Evolutionary conservation across 2,888 invertebrate species (phyloP).

Genomic region (Lobophora halterata): DNA sequence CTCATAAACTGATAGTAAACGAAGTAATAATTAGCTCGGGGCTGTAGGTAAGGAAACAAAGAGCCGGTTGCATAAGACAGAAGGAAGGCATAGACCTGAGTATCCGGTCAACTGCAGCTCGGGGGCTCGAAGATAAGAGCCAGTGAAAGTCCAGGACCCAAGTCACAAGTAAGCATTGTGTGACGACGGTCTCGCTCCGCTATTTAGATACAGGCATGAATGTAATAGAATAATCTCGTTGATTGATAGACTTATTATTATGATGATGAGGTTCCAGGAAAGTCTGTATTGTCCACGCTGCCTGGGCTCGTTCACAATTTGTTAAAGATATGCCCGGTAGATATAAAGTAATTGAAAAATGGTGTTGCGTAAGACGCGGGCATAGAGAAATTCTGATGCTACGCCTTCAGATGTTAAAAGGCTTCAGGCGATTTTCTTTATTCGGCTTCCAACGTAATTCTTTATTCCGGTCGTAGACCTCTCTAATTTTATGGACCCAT

Average conservation of each 20-base stretch:
- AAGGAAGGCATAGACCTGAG: conserved; percentile 33
- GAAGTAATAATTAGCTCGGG: conserved; percentile 28
- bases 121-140: conserved; percentile 45
- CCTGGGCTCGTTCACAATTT: conserved; percentile 52
- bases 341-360: conserved; percentile 62
- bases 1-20: conserved; percentile 8
- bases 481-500: conserved; percentile 66
- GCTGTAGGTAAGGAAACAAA: conserved; percentile 37
- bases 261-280: conserved; percentile 66
- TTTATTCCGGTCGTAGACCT: conserved; percentile 59
- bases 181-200: conserved; percentile 61
- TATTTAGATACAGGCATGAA: conserved; percentile 62
- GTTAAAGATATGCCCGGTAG: conserved; percentile 57
- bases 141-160: conserved; percentile 55
- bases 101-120: conserved; percentile 37
- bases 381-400: conserved; percentile 65
- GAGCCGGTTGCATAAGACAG: conserved; percentile 23
- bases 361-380: conserved; percentile 59
- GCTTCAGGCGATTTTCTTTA: conserved; percentile 68
- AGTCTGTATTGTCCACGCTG: conserved; percentile 55
- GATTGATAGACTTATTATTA: conserved; percentile 72
- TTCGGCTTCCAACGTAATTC: conserved; percentile 56
- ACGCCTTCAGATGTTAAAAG: conserved; percentile 61
- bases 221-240: conserved; percentile 62
- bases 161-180: too few species aligned